A percentile compares a stretch with the other conserved stretches of the same genome.
These are phyloP conservation scores for Philypnodon macrostomus DNA, from an alignment of 2,797 vertebrate species.

Conservation along the genomic window DNA sequence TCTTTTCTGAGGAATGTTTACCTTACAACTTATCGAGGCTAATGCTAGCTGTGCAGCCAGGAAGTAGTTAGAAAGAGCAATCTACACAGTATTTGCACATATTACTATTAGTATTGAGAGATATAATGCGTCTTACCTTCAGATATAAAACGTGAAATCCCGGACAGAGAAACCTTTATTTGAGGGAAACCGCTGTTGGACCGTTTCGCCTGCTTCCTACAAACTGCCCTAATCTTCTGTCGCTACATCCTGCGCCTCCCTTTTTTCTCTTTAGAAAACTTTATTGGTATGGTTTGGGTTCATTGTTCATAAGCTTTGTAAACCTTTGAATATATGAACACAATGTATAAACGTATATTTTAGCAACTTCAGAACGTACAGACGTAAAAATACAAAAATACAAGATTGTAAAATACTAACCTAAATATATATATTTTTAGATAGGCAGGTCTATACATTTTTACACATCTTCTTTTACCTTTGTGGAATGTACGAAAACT, in stretches of 20 bases:
- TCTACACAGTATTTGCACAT: neutral
- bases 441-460: too few species aligned
- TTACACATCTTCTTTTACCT: too few species aligned
- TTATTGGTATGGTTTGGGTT: constrained; percentile 41
- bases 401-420: too few species aligned
- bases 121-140: constrained; percentile 38
- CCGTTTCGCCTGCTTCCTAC: constrained; percentile 11
- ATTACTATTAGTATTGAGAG: too few species aligned
- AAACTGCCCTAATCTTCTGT: constrained; percentile 25
- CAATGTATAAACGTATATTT: too few species aligned
- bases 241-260: constrained; percentile 5
- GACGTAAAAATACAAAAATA: too few species aligned
- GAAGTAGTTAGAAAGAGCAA: constrained; percentile 41
- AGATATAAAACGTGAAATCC: constrained; percentile 3
- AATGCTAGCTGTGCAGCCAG: constrained; percentile 49
- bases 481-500: too few species aligned
- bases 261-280: constrained; percentile 36
- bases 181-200: neutral
- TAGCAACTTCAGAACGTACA: too few species aligned
- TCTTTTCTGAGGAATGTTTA: neutral
- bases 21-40: constrained; percentile 17
- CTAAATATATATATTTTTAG: too few species aligned
- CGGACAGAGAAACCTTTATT: neutral
- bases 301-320: too few species aligned
- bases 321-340: too few species aligned